A percentile compares a stretch with the other conserved stretches of the same genome.
These are phyloP conservation scores for Argyresthia albistria DNA, from an alignment of 2,888 invertebrate species.

Conservation along the genomic window DNA sequence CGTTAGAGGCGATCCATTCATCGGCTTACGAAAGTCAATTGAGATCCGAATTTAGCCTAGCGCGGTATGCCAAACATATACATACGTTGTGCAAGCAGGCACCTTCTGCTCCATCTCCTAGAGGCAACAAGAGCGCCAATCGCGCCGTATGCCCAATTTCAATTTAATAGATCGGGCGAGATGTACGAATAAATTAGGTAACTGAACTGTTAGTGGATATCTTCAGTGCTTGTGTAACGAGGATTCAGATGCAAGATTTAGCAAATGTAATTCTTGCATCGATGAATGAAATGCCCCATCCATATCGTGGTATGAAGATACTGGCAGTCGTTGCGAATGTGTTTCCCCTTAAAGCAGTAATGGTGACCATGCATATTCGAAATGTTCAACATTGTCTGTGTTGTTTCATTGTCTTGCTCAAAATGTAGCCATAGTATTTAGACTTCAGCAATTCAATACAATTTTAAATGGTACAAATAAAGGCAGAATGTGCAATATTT, in stretches of 20 bases:
- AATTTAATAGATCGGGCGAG: conserved; percentile 8
- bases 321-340: too few relatives aligned
- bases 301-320: too few relatives aligned
- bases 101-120: conserved; percentile 8
- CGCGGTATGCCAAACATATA: conserved; percentile 35
- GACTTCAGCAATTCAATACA: too few relatives aligned
- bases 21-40: conserved; percentile 55
- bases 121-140: conserved; percentile 7
- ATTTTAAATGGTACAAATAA: too few relatives aligned
- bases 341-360: too few relatives aligned
- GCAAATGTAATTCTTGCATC: background rate
- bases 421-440: too few relatives aligned
- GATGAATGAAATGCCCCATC: background rate
- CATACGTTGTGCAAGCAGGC: conserved; percentile 23
- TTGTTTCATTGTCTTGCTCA: too few relatives aligned
- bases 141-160: conserved; percentile 12
- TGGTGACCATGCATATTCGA: too few relatives aligned
- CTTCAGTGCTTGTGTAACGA: background rate
- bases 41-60: conserved; percentile 53
- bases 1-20: conserved; percentile 41
- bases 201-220: too few relatives aligned
- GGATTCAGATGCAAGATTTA: conserved; percentile 1
- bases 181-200: background rate
- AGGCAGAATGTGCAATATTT: background rate
- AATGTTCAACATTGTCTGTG: too few relatives aligned